Conservation (phyloP, 2,888 invertebrate genomes). For the Lobophora halterata region DNA sequence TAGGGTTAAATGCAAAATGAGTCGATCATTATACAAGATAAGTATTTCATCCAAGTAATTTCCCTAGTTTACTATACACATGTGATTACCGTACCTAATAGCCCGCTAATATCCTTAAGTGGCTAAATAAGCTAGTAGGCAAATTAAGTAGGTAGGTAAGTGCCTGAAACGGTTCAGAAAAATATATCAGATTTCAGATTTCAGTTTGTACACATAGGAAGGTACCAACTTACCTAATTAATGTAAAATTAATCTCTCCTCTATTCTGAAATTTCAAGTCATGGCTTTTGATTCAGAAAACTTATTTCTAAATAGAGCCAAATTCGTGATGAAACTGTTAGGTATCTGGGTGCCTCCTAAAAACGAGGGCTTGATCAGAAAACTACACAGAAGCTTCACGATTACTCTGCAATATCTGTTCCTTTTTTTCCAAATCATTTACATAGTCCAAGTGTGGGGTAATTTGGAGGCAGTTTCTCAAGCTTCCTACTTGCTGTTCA, state of each 20-base stretch:
- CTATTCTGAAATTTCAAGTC: not conserved
- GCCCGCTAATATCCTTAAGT: conserved; percentile 1
- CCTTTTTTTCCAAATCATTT: conserved; percentile 60
- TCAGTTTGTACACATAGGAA: too few relatives aligned
- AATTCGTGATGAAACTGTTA: conserved; percentile 61
- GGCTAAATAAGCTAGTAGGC: not conserved
- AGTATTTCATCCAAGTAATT: conserved; percentile 4
- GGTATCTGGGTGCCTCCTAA: conserved; percentile 61
- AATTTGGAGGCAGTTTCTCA: conserved; percentile 66
- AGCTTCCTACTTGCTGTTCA: conserved; percentile 63
- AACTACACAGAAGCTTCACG: conserved; percentile 51
- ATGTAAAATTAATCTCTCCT: too few relatives aligned
- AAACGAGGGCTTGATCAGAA: conserved; percentile 40
- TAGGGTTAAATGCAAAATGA: conserved; percentile 5
- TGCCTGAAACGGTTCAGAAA: conserved; percentile 1
- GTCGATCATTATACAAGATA: not conserved
- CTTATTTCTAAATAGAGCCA: conserved; percentile 60
- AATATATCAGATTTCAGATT: conserved; percentile 5
- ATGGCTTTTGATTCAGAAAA: conserved; percentile 41
- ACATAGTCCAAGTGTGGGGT: conserved; percentile 64
- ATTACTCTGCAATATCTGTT: conserved; percentile 59
- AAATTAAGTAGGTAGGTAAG: not conserved
- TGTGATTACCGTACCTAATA: conserved; percentile 1
- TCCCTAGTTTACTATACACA: conserved; percentile 2
- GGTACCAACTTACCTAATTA: too few relatives aligned